Evolutionary conservation across 2,888 invertebrate species (phyloP).

Genomic region (Erebia palarica): DNA sequence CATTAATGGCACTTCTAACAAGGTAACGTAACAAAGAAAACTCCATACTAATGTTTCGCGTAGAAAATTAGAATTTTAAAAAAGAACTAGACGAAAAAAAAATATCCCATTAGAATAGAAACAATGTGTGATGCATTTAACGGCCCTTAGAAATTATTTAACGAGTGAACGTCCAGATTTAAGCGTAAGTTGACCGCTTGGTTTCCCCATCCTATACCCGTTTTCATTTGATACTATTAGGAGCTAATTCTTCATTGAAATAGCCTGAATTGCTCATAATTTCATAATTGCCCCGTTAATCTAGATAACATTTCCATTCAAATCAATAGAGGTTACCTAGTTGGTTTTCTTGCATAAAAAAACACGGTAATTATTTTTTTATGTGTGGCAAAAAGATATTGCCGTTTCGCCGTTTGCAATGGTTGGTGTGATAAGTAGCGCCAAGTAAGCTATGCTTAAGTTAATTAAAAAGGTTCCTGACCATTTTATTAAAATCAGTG

Average conservation of each 20-base stretch:
- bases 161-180: slow-evolving; percentile 22
- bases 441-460: slow-evolving; percentile 19
- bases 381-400: slow-evolving; percentile 14
- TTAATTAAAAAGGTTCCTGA: neutral
- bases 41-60: slow-evolving; percentile 52
- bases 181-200: slow-evolving; percentile 26
- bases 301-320: slow-evolving; percentile 19
- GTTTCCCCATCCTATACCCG: slow-evolving; percentile 27
- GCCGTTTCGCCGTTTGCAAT: neutral
- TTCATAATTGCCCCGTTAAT: slow-evolving; percentile 16
- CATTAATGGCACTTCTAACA: slow-evolving; percentile 96
- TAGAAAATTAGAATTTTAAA: slow-evolving; percentile 45
- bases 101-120: slow-evolving; percentile 31
- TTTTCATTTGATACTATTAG: slow-evolving; percentile 25
- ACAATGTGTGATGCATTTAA: slow-evolving; percentile 28
- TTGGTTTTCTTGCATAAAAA: slow-evolving; percentile 14
- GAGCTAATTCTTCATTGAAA: slow-evolving; percentile 13
- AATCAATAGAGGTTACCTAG: slow-evolving; percentile 25
- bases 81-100: slow-evolving; percentile 25
- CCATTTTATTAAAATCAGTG: neutral
- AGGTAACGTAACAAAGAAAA: slow-evolving; percentile 87
- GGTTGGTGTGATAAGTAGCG: slow-evolving; percentile 11
- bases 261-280: slow-evolving; percentile 24
- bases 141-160: slow-evolving; percentile 26
- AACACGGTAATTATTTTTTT: neutral